Conservation (phyloP, 1,140 invertebrate genomes). For the Scaptodrosophila lebanonensis region DNA sequence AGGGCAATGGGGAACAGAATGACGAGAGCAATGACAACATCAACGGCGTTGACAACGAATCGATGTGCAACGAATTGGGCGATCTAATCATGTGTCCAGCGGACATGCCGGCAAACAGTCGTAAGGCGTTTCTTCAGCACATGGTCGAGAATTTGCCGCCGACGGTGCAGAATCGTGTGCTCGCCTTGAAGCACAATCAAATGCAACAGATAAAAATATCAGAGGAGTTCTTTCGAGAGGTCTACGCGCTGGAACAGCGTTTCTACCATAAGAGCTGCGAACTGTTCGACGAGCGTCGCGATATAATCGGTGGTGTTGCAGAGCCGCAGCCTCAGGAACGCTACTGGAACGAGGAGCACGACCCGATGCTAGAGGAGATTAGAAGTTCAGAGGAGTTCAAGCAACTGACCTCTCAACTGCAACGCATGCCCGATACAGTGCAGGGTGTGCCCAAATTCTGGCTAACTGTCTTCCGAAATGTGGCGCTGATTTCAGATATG, state of each 20-base stretch:
- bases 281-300: slow-evolving; percentile 87
- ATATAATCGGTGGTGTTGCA: slow-evolving; percentile 87
- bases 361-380: slow-evolving; percentile 64
- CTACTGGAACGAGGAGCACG: slow-evolving; percentile 85
- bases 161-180: slow-evolving; percentile 88
- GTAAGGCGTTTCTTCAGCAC: slow-evolving; percentile 59
- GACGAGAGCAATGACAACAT: no score
- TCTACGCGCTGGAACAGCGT: slow-evolving; percentile 95
- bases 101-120: slow-evolving; percentile 37
- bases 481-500: slow-evolving; percentile 91
- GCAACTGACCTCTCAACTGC: slow-evolving; percentile 29
- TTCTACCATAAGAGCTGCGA: slow-evolving; percentile 89
- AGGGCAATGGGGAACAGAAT: no score
- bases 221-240: slow-evolving; percentile 94
- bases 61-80: no score
- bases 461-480: slow-evolving; percentile 97
- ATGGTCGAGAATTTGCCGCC: slow-evolving; percentile 81
- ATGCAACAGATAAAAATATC: slow-evolving; percentile 91
- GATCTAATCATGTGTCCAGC: slow-evolving; percentile 42
- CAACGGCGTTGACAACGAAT: no score
- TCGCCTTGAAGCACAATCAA: slow-evolving; percentile 95
- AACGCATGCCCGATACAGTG: slow-evolving; percentile 77
- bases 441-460: slow-evolving; percentile 97
- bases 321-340: slow-evolving; percentile 92
- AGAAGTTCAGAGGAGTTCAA: slow-evolving; percentile 75